Conservation (phyloP, 1,140 invertebrate genomes). For the Macrosteles quadrilineatus region DNA sequence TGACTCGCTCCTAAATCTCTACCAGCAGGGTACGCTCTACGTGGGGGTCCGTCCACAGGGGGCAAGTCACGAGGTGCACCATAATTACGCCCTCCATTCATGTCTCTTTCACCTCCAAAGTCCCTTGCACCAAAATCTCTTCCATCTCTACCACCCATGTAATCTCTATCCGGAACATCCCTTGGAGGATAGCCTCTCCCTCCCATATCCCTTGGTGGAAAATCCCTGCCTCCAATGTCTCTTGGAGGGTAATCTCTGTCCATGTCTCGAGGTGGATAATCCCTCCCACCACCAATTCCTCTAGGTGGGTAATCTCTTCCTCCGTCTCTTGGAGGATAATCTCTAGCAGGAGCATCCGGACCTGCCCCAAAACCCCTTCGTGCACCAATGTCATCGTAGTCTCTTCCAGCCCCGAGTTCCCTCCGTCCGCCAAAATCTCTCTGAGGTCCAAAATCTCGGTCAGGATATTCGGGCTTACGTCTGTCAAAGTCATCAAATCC, state of each 20-base stretch:
- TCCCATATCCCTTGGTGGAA: neutral
- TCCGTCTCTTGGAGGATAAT: conserved; percentile 5
- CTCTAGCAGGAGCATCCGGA: neutral
- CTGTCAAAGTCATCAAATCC: conserved; percentile 11
- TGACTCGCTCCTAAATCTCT: neutral
- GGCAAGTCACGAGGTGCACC: neutral
- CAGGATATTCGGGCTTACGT: neutral
- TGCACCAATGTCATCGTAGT: neutral
- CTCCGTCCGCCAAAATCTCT: neutral
- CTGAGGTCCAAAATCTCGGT: neutral
- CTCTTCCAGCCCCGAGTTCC: neutral
- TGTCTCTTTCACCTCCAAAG: conserved; percentile 5
- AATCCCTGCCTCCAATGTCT: conserved; percentile 9
- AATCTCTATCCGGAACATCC: neutral
- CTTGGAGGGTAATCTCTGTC: neutral
- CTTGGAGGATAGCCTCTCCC: neutral
- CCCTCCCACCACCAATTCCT: neutral
- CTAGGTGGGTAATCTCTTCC: neutral
- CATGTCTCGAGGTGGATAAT: neutral
- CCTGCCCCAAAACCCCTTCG: neutral
- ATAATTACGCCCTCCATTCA: conserved; percentile 1
- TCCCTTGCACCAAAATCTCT: neutral
- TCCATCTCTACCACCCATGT: neutral
- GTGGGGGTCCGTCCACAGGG: no score
- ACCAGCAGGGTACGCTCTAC: neutral